These are phyloP conservation scores for Acromyrmex heyeri DNA, from an alignment of 1,140 invertebrate species.

Conservation along the genomic window DNA sequence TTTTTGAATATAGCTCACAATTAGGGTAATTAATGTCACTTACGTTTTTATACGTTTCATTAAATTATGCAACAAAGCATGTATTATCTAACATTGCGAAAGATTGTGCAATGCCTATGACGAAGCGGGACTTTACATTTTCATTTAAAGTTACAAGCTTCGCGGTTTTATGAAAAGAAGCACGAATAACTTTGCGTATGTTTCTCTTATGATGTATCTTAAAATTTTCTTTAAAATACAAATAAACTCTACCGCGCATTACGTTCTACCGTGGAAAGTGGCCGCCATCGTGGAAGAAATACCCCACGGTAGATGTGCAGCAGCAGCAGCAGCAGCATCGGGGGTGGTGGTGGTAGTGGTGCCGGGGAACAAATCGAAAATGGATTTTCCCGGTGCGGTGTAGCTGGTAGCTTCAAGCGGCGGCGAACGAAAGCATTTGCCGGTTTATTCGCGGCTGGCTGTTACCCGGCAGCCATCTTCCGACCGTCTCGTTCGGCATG, in stretches of 20 bases:
- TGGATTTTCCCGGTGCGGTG: slow-evolving; percentile 70
- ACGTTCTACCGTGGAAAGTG: background rate
- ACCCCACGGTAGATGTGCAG: slow-evolving; percentile 25
- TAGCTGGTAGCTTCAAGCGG: slow-evolving; percentile 63
- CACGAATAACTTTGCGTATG: background rate
- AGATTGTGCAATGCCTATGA: background rate
- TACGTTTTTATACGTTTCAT: background rate
- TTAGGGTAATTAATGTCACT: background rate
- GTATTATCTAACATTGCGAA: slow-evolving; percentile 38
- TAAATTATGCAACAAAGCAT: background rate
- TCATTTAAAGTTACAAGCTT: background rate
- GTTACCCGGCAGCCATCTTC: slow-evolving; percentile 81
- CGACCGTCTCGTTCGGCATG: slow-evolving; percentile 75
- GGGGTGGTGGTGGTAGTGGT: background rate
- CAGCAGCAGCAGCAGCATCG: background rate
- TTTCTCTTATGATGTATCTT: background rate
- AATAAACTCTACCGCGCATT: background rate
- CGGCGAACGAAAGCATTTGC: slow-evolving; percentile 76
- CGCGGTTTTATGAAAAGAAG: slow-evolving; percentile 3
- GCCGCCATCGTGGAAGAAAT: slow-evolving; percentile 38
- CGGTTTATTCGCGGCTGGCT: slow-evolving; percentile 79
- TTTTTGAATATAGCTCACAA: background rate
- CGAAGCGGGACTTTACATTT: background rate
- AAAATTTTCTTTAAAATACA: slow-evolving; percentile 44
- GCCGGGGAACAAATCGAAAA: slow-evolving; percentile 73